Evolutionary conservation across 1,140 invertebrate genomes (phyloP), one percentile per base, ranked within the genome.

Genomic region (Trinorchestia longiramus): DNA sequence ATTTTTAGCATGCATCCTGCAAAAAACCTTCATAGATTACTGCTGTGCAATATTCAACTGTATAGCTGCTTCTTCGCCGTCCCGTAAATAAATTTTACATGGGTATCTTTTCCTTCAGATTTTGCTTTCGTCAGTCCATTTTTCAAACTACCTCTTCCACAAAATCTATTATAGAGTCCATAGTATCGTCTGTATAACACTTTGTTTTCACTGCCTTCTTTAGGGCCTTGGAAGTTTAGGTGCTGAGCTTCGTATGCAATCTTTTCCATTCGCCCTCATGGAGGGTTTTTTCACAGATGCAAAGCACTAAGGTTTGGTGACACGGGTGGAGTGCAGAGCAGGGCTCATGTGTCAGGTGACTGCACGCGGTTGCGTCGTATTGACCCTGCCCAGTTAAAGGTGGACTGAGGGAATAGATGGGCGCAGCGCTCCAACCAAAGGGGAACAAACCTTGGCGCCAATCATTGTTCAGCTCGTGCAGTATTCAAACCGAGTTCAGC

Each of bases 371-470:
- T 45, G 92, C 44, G 92, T 47, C 43, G 92, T 94, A 94, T 94
- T 94, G 92, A 94, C 92, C 92, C 92, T 94, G 92, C 92, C 92
- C 92, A 43, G 92, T 94, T 94, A 94, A 94, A 94, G 92, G 43
- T 94, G 92, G 92, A 94, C 92, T 94, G 44, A 94, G 92, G 44
- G 92, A 94, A 94, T 94, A 43, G 92, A 94, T 94, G 90, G 92
- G 62, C 28, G 62, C 62, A 23, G 62, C 44, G 43, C 92, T 19
- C 43, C 92, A 44, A 45, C 43, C 92, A 94, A 44, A 94, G 92
- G 92, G 44, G 92, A 44, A 47, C 92, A 36, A 47, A 23, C 92
- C 43, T 43, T 45, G 43, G 92, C 92, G 92, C 92, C 92, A 45
- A 43, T 45, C 41, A 15, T 15, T 36, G 36, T 23, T 42, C 41